Base-by-base conservation (phyloP, 2,113 vertebrate species). In the Numenius arquata region DNA sequence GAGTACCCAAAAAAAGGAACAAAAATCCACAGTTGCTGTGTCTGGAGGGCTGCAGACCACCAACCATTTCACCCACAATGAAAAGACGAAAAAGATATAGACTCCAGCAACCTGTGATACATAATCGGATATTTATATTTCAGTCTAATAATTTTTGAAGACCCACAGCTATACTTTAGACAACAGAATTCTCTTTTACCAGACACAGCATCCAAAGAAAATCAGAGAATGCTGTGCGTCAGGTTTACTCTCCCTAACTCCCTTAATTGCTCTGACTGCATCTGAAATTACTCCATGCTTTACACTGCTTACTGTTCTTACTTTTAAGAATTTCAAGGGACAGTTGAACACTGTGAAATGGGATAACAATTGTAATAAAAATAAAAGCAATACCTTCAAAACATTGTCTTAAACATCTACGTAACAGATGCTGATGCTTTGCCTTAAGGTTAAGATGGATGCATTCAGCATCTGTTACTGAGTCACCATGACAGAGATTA, bases 401-500 rank as follows among this genome's bases (percentile, higher is more conserved):
- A 63, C 3, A n/a, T 30, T 59, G 53, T 25, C 76, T 65, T 14
- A 52, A 55, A 14, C 41, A 70, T 65, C 89, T 74, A 36, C 4
- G 41, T 43, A 79, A 18, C 85, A 92, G 56, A 89, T 41, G 73
- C 88, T 80, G 88, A 29, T 82, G 70, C 48, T 95, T 56, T 92
- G 91, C 79, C 76, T 50, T 56, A 79, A 59, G 55, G 85, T 87
- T 75, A 59, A 72, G 47, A 65, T 36, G 8, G 78, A 91, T 83
- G 59, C 75, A 88, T 12, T 89, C 84, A 34, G 70, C 85, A 73
- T 95, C 76, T 95, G 88, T 34, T 83, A 83, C 85, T 90, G 88
- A 90, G 41, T 90, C 85, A 88, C 89, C 70, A 50, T 52, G 78
- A 79, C 90, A 90, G 83, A 95, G 95, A 97, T 96, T 95, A 96